Evolutionary conservation across 2,797 vertebrate genomes (phyloP).

Genomic region (Loris lydekkerianus): DNA sequence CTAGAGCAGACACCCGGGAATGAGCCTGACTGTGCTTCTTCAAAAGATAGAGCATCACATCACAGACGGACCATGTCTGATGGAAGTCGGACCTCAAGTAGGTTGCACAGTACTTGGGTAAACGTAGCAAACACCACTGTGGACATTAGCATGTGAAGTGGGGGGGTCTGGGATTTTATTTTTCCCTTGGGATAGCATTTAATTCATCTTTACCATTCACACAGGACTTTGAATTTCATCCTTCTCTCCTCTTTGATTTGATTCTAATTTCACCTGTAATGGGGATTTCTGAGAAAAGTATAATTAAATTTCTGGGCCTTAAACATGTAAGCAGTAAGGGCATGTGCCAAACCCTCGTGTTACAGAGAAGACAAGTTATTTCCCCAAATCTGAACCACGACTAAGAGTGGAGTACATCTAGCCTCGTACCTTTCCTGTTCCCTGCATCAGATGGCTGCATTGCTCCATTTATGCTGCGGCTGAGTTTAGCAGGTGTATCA

Average conservation of each 20-base stretch:
- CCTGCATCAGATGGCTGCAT: accelerated
- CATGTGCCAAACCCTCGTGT: accelerated
- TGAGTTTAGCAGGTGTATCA: neutral
- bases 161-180: neutral
- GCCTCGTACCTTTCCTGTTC: neutral
- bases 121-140: accelerated
- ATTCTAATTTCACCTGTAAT: neutral
- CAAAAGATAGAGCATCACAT: conserved; percentile 45
- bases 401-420: too few relatives aligned
- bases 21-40: conserved; percentile 27
- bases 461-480: neutral
- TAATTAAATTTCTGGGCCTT: neutral
- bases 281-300: neutral
- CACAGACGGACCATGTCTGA: conserved; percentile 84
- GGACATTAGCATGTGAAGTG: neutral
- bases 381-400: neutral
- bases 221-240: neutral
- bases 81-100: conserved; percentile 83
- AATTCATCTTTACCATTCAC: neutral
- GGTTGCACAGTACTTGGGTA: conserved; percentile 50
- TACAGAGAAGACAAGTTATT: neutral
- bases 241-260: neutral
- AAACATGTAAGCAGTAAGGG: neutral
- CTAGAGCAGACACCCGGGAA: conserved; percentile 61
- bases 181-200: neutral